Percentiles rank a stretch among this genome's conserved stretches.
Conservation (phyloP, 2,888 invertebrate genomes). For the Troides aeacus region DNA sequence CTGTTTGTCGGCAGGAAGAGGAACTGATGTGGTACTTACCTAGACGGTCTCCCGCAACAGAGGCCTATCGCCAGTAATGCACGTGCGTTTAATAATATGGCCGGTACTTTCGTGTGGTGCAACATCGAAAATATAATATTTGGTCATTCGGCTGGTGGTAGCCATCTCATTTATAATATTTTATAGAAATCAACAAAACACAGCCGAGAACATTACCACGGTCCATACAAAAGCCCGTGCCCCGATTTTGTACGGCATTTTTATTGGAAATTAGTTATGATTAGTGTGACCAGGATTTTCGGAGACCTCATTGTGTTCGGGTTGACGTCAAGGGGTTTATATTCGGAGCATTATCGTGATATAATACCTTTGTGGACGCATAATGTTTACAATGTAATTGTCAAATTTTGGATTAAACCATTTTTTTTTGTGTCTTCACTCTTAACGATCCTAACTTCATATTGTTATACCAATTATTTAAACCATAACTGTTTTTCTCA, state of each 20-base stretch:
- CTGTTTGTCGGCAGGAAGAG: too few species aligned
- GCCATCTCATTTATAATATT: slow-evolving; percentile 79
- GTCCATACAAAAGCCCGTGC: slow-evolving; percentile 61
- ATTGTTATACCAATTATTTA: neutral
- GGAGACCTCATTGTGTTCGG: slow-evolving; percentile 19
- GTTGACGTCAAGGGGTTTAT: slow-evolving; percentile 18
- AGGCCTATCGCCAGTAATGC: too few species aligned
- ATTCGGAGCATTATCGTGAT: slow-evolving; percentile 22
- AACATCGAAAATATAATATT: slow-evolving; percentile 60
- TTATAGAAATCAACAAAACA: slow-evolving; percentile 80
- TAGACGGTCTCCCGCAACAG: too few species aligned
- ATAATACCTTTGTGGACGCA: slow-evolving; percentile 28
- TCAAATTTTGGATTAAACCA: slow-evolving; percentile 4
- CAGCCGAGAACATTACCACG: slow-evolving; percentile 71
- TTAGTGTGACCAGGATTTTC: slow-evolving; percentile 56
- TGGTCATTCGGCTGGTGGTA: slow-evolving; percentile 78
- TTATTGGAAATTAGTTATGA: slow-evolving; percentile 68
- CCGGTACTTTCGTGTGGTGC: slow-evolving; percentile 46
- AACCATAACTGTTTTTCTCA: too few species aligned
- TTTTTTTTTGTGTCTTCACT: neutral
- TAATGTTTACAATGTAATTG: slow-evolving; percentile 29
- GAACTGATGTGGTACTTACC: too few species aligned
- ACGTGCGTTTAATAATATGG: neutral
- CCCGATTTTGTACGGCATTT: slow-evolving; percentile 62
- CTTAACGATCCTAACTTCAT: neutral